Evolutionary conservation across 2,797 vertebrate species (phyloP).

Genomic region (Paratrypauchen microcephalus): DNA sequence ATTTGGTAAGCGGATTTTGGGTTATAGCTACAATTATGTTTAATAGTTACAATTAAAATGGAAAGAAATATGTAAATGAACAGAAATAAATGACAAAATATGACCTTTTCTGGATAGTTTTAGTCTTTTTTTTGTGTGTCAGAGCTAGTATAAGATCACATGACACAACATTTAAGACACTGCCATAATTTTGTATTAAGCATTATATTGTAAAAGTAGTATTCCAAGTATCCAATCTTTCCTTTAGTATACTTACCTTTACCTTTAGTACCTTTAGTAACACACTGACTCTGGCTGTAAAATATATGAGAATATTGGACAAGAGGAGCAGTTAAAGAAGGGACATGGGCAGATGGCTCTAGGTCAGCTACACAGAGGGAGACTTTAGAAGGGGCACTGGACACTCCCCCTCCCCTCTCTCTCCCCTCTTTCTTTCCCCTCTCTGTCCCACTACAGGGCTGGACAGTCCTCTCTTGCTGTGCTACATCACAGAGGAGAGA

Average conservation of each 20-base stretch:
- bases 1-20: not conserved
- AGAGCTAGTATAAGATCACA: too few relatives aligned
- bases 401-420: not conserved
- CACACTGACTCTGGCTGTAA: not conserved
- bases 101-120: too few relatives aligned
- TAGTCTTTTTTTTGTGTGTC: too few relatives aligned
- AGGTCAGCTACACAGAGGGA: constrained; percentile 40
- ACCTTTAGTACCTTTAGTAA: too few relatives aligned
- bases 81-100: too few relatives aligned
- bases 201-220: too few relatives aligned
- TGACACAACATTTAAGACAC: too few relatives aligned
- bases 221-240: too few relatives aligned
- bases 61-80: not conserved
- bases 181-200: too few relatives aligned
- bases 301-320: not conserved
- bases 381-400: constrained; percentile 15
- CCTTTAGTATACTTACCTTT: too few relatives aligned
- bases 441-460: constrained; percentile 18
- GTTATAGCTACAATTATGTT: not conserved
- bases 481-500: constrained; percentile 13
- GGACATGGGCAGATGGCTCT: constrained; percentile 52
- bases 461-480: constrained; percentile 7
- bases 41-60: not conserved
- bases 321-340: constrained; percentile 17
- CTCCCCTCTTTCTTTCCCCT: not conserved